These are phyloP conservation scores for Brienomyrus longianalis DNA, from an alignment of 2,113 vertebrate genomes.

Conservation along the genomic window DNA sequence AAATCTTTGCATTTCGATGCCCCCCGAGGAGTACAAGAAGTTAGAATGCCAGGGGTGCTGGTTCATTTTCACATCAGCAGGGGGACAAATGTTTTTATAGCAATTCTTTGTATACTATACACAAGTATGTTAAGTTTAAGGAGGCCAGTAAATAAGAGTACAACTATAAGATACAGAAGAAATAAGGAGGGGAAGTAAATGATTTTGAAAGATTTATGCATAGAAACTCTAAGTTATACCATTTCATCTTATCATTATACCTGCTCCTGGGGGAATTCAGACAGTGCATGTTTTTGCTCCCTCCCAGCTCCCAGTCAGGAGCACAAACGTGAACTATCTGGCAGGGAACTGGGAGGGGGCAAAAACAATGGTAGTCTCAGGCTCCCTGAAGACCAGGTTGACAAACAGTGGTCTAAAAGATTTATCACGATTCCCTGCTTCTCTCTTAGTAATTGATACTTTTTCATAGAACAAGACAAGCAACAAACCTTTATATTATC, in stretches of 20 bases:
- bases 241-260: background rate
- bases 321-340: background rate
- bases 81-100: background rate
- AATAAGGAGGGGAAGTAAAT: background rate
- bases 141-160: background rate
- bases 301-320: background rate
- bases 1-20: background rate
- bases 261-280: background rate
- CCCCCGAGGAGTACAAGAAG: background rate
- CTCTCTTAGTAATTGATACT: background rate
- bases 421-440: background rate
- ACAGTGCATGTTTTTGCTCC: background rate
- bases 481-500: background rate
- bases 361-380: background rate
- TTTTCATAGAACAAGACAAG: background rate
- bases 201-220: background rate
- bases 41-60: background rate
- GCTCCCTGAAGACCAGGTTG: background rate
- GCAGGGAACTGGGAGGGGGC: background rate
- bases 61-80: background rate
- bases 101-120: background rate
- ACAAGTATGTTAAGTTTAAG: background rate
- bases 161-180: background rate
- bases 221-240: background rate
- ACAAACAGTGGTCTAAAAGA: background rate